phyloP scores from a whole-genome alignment of 1,140 invertebrate species.

The Drosophila orena region DNA sequence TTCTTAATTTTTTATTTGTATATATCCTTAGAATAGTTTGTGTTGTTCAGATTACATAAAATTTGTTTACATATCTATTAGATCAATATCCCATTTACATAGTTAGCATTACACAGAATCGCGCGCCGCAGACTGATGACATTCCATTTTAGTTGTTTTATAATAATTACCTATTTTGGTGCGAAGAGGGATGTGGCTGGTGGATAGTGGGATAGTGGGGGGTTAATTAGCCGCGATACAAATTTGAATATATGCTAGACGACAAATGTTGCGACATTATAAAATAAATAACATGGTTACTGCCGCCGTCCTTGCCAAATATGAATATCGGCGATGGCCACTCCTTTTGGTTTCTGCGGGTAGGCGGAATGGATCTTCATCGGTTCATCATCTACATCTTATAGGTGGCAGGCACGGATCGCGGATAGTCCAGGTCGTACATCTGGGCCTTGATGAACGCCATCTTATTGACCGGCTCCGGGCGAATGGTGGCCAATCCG shows the following conservation, averaged over 20 bases:
- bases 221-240: constrained; percentile 27
- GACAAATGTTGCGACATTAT: constrained; percentile 61
- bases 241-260: constrained; percentile 38
- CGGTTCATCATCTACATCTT: constrained; percentile 45
- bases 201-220: constrained; percentile 20
- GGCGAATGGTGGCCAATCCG: constrained; percentile 92
- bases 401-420: constrained; percentile 87
- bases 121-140: constrained; percentile 18
- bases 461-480: constrained; percentile 90
- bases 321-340: constrained; percentile 40
- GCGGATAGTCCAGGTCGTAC: constrained; percentile 90
- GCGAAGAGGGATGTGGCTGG: constrained; percentile 21
- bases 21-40: constrained; percentile 52
- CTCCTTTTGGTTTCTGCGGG: constrained; percentile 13
- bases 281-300: constrained; percentile 76
- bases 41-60: constrained; percentile 68
- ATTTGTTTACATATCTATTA: constrained; percentile 66
- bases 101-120: constrained; percentile 53
- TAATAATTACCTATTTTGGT: constrained; percentile 1
- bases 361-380: constrained; percentile 49
- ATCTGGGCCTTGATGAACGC: constrained; percentile 92
- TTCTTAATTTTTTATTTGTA: constrained; percentile 30
- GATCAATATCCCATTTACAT: constrained; percentile 79
- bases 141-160: constrained; percentile 6
- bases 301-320: constrained; percentile 42